Percentiles rank a stretch among this genome's conserved stretches.
Conservation (phyloP, 2,888 invertebrate species). For the Cyrtodaria siliqua region DNA sequence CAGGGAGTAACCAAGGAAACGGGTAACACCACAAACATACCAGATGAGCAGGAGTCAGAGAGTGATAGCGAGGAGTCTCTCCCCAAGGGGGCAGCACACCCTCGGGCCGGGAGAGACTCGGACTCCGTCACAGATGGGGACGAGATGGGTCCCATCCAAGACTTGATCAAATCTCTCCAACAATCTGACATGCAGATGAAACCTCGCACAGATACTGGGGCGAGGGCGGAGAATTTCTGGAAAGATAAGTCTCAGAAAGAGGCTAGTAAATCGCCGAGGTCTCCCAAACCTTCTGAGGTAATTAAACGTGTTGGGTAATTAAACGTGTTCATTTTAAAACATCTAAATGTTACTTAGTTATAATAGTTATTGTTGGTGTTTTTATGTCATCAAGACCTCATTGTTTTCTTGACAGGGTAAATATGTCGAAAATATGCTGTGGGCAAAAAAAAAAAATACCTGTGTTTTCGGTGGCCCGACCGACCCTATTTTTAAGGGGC, state of each 20-base stretch:
- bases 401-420: no score
- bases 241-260: constrained; percentile 40
- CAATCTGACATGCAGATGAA: constrained; percentile 25
- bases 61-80: constrained; percentile 46
- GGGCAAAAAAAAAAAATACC: no score
- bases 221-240: constrained; percentile 23
- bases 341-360: no score
- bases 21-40: background rate
- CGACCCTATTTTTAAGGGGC: no score
- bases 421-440: no score
- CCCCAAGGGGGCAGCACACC: background rate
- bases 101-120: constrained; percentile 1
- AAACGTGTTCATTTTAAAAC: no score
- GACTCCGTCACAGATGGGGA: constrained; percentile 36
- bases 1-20: no score
- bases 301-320: no score
- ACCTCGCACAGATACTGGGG: constrained; percentile 5
- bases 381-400: no score
- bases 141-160: constrained; percentile 58
- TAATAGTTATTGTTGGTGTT: no score
- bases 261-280: constrained; percentile 27
- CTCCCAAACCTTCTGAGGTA: constrained; percentile 57
- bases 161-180: constrained; percentile 59
- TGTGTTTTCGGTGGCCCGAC: no score
- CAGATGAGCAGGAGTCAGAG: constrained; percentile 44